A percentile compares a stretch with the other conserved stretches of the same genome.
phyloP scores from a whole-genome alignment of 2,797 vertebrate genomes.

The Xiphophorus birchmanni region DNA sequence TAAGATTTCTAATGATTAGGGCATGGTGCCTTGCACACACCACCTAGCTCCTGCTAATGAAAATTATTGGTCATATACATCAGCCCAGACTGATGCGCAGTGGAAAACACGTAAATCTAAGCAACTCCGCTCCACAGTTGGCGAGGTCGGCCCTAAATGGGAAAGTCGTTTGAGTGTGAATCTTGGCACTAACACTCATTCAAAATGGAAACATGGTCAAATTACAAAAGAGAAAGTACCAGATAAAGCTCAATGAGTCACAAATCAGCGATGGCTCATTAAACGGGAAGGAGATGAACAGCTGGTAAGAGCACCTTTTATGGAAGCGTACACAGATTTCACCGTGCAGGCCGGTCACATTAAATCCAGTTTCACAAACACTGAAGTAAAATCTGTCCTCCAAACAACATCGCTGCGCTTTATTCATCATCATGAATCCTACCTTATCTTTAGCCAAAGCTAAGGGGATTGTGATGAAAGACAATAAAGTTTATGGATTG shows the following conservation, averaged over 20 bases:
- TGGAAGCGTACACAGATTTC: neutral
- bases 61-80: constrained; percentile 1
- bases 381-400: neutral
- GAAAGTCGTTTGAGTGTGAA: neutral
- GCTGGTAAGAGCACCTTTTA: neutral
- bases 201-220: neutral
- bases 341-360: neutral
- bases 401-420: neutral
- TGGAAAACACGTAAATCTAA: neutral
- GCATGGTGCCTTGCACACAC: neutral
- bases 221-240: neutral
- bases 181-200: neutral
- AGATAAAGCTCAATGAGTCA: neutral
- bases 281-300: neutral
- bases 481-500: neutral
- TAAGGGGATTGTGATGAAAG: neutral
- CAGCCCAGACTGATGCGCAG: neutral
- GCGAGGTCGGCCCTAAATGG: neutral
- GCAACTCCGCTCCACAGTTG: neutral
- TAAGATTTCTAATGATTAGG: neutral
- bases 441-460: neutral
- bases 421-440: neutral
- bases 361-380: neutral
- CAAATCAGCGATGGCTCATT: neutral
- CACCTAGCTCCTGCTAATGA: neutral